Evolutionary conservation across 2,888 invertebrate genomes (phyloP).

Genomic region (Luffia ferchaultella): DNA sequence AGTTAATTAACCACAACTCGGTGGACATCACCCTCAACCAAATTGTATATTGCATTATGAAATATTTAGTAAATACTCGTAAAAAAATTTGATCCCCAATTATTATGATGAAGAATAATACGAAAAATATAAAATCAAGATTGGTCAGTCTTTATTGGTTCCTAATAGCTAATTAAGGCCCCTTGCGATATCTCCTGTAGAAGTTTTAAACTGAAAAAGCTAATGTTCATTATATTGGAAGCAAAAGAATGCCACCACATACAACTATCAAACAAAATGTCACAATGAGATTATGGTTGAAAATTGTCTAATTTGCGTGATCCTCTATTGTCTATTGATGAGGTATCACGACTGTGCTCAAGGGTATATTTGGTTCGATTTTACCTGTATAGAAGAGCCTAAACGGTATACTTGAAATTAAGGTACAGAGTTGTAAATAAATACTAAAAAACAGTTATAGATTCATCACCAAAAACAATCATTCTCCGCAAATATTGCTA

Average conservation of each 20-base stretch:
- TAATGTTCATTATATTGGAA: neutral
- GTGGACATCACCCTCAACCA: too few relatives aligned
- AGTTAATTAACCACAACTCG: neutral
- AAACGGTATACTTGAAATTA: constrained; percentile 6
- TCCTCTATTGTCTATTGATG: too few relatives aligned
- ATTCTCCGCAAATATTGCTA: constrained; percentile 45
- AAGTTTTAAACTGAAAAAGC: neutral
- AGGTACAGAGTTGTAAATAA: constrained; percentile 14
- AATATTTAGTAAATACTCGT: neutral
- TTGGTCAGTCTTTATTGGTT: constrained; percentile 16
- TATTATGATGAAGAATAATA: neutral
- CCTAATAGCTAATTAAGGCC: neutral
- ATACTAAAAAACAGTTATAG: neutral
- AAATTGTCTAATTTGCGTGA: too few relatives aligned
- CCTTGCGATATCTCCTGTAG: neutral
- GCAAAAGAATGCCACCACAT: neutral
- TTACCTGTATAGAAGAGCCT: too few relatives aligned
- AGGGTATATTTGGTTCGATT: neutral
- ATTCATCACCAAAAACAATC: constrained; percentile 17
- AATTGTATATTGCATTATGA: neutral
- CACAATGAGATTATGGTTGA: too few relatives aligned
- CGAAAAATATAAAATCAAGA: neutral
- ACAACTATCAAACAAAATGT: too few relatives aligned
- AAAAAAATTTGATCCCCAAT: constrained; percentile 1
- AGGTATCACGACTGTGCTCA: too few relatives aligned